phyloP scores from a whole-genome alignment of 2,113 vertebrate genomes.

The Spheniscus mendiculus region DNA sequence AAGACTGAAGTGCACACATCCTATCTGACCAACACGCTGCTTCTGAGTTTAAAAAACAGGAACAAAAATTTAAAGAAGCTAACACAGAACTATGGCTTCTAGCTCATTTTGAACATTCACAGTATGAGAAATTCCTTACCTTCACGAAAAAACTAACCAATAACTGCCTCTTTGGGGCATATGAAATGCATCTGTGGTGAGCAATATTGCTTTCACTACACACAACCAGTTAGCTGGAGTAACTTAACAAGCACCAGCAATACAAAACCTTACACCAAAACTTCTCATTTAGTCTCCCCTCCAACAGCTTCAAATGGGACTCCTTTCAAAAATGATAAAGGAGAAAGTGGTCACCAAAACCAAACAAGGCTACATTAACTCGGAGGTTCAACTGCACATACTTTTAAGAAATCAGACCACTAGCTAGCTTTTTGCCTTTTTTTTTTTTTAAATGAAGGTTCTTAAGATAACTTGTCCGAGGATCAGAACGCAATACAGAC shows the following conservation, averaged over 20 bases:
- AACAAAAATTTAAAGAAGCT: not conserved
- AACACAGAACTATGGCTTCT: not conserved
- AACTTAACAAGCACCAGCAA: not conserved
- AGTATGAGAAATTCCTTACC: not conserved
- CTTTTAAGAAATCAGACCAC: not conserved
- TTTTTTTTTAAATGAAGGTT: not conserved
- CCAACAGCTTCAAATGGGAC: not conserved
- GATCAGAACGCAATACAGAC: not conserved
- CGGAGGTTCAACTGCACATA: accelerated
- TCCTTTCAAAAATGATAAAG: not conserved
- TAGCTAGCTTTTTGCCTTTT: not conserved
- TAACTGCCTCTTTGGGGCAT: not conserved
- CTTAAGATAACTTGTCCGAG: not conserved
- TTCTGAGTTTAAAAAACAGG: not conserved
- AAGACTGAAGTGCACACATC: not conserved
- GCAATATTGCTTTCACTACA: not conserved
- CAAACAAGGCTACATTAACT: not conserved
- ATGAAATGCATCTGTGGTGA: not conserved
- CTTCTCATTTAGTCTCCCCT: not conserved
- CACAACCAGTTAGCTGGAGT: accelerated
- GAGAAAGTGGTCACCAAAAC: not conserved
- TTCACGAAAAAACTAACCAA: not conserved
- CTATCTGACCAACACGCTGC: not conserved
- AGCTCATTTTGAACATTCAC: not conserved
- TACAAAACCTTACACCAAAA: not conserved